Evolutionary conservation across 2,113 vertebrate species (phyloP), one percentile per base, ranked within the genome.

Genomic region (Sinocyclocheilus rhinocerous): DNA sequence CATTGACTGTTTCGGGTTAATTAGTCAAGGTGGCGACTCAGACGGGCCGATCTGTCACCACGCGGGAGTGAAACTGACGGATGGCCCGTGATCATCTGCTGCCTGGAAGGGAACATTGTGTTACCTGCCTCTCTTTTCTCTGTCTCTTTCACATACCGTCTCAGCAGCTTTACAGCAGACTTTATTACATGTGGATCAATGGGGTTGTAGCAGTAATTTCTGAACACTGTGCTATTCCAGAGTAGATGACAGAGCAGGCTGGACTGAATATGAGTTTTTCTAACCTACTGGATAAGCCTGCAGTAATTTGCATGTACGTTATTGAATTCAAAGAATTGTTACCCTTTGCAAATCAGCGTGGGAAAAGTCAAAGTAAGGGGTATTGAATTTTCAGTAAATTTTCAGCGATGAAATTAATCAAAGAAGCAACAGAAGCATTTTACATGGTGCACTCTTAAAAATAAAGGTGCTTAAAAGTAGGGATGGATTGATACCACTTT

Each of bases 11-110:
- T 81, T 72, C 73, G 52, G 26, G 76, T 50, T 42, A 80, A 82
- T 86, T 65, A 73, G 24, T 75, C 42, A 67, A 83, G 83, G 67
- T 84, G 86, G 65, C 70, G 57, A 9, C 63, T 72, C 86, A 81
- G 69, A 85, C 50, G 18, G 18, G 45, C 52, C 29, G 36, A 55
- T 84, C 76, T 45, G 75, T 84, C 86, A 80, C n/a, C 1, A 55
- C 50, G 36, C 9, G 6, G 20, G 24, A 55, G 57, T 39, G 75
- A 85, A 61, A 81, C 33, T 76, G 69, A 84, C 16, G 39, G 87
- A 81, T 85, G 33, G 65, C 85, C 77, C 18, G 13, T 63, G 50
- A 82, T 48, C 39, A 67, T 67, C n/a, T 86, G 24, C 85, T 48
- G 36, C 29, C 77, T 73, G 24, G 29, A 52, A 42, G 15, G 24